Evolutionary conservation across 2,888 invertebrate species (phyloP), one percentile per base, ranked within the genome.

Genomic region (Meghimatium bilineatum): DNA sequence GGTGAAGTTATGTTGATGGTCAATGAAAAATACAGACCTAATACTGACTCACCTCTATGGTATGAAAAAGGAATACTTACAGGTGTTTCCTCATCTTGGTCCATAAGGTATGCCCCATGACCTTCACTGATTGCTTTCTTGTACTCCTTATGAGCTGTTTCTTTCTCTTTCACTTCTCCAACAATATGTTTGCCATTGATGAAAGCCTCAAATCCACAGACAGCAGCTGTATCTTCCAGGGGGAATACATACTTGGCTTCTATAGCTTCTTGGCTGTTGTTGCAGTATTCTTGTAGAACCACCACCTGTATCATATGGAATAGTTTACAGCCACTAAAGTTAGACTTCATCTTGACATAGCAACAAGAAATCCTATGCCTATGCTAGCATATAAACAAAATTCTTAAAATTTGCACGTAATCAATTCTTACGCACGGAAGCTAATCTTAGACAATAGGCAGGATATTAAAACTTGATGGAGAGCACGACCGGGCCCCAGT

Each of bases 231-330:
- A 36, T 93, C 94, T 69, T 92, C 92, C 77, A 94, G 90, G 0
- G 94, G 94, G 85, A 94, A 94, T 44, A 94, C 93, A 88, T 93
- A 94, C 88, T 94, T 93, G 17, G 93, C 94, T 86, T 94, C 94
- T 6, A 93, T 91, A 23, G 92, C 83, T 1, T 67, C 29, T 49
- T 87, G 83, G 38, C 86, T 88, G 85, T 93, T 93, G 79, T 88
- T 87, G 87, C 92, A 93, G 60, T 87, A 88, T 78, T 89, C 89
- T 87, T 93, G 94, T 52, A 93, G 86, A 1, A 94, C 91, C 20
- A 92, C 89, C 36, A 93, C 93, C 93, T 94, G 86, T 0, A 78
- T 23, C 32, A 52, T 14, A 20, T n/a, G n/a, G 12, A 63, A 63
- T 63, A 1, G n/a, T 63, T 63, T n/a, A n/a, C 23, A 23, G n/a